A percentile compares a stretch with the other conserved stretches of the same genome.
Conservation (phyloP, 1,140 invertebrate species). For the Hestina assimilis region DNA sequence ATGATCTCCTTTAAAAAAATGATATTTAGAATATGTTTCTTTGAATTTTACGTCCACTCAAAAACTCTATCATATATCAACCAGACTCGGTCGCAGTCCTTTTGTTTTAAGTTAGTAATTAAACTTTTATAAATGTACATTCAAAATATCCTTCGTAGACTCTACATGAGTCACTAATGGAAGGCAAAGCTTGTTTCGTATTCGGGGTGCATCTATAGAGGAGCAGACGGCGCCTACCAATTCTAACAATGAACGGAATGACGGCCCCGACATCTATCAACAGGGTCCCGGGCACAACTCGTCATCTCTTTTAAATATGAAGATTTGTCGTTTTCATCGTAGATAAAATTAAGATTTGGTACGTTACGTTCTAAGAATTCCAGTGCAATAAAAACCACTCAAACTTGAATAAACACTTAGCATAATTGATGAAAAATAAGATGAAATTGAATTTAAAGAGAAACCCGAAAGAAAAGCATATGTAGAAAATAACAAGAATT, state of each 20-base stretch:
- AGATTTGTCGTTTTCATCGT: constrained; percentile 4
- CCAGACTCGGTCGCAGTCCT: no score
- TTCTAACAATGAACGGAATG: constrained; percentile 53
- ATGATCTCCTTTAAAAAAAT: no score
- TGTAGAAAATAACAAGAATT: constrained; percentile 13
- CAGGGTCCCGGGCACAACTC: constrained; percentile 21
- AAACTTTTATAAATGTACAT: no score
- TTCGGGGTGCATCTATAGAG: constrained; percentile 33
- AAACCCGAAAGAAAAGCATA: background rate
- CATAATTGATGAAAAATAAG: background rate
- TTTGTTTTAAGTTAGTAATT: no score
- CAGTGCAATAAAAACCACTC: background rate
- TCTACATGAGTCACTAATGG: constrained; percentile 21
- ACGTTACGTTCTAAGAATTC: background rate
- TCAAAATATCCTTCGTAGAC: constrained; percentile 1
- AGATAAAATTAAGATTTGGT: constrained; percentile 9
- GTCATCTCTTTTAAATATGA: constrained; percentile 22
- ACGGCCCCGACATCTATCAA: constrained; percentile 44
- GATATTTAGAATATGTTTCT: no score
- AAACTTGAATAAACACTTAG: no score
- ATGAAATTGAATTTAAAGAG: background rate
- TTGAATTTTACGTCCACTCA: no score
- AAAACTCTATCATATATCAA: no score
- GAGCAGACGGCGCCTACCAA: constrained; percentile 55
- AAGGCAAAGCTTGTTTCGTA: constrained; percentile 22